A percentile compares a stretch with the other conserved stretches of the same genome.
Evolutionary conservation across 1,140 invertebrate species (phyloP).

Genomic region (Latrodectus geometricus): DNA sequence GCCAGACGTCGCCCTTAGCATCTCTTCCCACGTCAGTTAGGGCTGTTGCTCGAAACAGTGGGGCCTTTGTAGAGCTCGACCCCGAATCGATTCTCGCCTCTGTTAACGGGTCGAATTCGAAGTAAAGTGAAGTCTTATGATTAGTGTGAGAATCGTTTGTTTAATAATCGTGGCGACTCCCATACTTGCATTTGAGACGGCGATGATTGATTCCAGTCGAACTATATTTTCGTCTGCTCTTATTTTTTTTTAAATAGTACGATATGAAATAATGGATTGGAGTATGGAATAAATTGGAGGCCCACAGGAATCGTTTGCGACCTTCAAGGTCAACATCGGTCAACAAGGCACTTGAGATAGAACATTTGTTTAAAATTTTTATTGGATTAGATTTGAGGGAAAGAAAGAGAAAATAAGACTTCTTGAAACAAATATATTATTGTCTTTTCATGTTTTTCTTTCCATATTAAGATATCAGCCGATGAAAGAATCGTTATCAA

Average conservation of each 20-base stretch:
- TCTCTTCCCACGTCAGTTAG: conserved; percentile 46
- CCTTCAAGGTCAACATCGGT: neutral
- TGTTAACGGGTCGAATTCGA: neutral
- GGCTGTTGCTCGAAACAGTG: conserved; percentile 14
- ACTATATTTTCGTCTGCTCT: neutral
- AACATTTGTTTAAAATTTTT: too few species aligned
- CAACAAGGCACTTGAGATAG: neutral
- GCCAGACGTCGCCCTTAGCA: conserved; percentile 44
- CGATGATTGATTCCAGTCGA: neutral
- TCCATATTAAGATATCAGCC: neutral
- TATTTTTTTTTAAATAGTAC: neutral
- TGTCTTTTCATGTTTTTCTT: neutral
- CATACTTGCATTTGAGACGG: neutral
- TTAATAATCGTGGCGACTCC: neutral
- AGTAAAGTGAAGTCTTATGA: neutral
- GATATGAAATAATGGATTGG: neutral
- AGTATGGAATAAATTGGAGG: neutral
- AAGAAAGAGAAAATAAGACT: neutral
- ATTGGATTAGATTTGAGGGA: neutral
- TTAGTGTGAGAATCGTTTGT: neutral
- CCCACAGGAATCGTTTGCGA: neutral
- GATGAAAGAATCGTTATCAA: neutral
- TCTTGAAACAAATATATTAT: neutral
- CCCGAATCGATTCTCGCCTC: conserved; percentile 34
- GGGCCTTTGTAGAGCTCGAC: conserved; percentile 33